Evolutionary conservation across 92 coral and sea anemone species (phyloP).

Genomic region (Bergia puertoricense): DNA sequence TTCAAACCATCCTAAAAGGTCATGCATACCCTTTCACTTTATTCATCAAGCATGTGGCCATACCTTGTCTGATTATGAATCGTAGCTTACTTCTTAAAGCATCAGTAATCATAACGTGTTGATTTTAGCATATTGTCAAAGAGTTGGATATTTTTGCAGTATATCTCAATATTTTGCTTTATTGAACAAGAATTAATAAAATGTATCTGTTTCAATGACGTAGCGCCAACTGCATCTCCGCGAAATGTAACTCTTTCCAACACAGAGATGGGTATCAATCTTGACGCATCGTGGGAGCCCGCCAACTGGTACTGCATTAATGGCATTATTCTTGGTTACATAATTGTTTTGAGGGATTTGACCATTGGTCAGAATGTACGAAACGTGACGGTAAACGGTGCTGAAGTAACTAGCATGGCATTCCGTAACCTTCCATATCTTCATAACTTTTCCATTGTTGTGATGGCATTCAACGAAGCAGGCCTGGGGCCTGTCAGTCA

Average conservation of each 20-base stretch:
- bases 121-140: too few relatives aligned
- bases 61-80: too few relatives aligned
- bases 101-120: too few relatives aligned
- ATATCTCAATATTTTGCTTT: background rate
- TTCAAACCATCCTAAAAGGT: too few relatives aligned
- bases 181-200: background rate
- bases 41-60: too few relatives aligned
- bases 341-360: slow-evolving; percentile 8
- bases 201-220: background rate
- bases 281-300: slow-evolving; percentile 28
- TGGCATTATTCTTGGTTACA: slow-evolving; percentile 28
- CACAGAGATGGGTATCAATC: background rate
- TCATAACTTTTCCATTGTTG: slow-evolving; percentile 18
- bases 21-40: too few relatives aligned
- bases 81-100: too few relatives aligned
- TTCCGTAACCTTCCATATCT: background rate
- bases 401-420: background rate
- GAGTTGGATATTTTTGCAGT: background rate
- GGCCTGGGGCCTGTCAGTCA: slow-evolving; percentile 19
- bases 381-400: slow-evolving; percentile 12
- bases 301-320: background rate
- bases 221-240: slow-evolving; percentile 15
- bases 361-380: background rate
- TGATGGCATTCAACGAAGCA: slow-evolving; percentile 20
- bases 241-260: slow-evolving; percentile 14